Evolutionary conservation across 2,113 vertebrate species (phyloP).

Genomic region (Aepyceros melampus): DNA sequence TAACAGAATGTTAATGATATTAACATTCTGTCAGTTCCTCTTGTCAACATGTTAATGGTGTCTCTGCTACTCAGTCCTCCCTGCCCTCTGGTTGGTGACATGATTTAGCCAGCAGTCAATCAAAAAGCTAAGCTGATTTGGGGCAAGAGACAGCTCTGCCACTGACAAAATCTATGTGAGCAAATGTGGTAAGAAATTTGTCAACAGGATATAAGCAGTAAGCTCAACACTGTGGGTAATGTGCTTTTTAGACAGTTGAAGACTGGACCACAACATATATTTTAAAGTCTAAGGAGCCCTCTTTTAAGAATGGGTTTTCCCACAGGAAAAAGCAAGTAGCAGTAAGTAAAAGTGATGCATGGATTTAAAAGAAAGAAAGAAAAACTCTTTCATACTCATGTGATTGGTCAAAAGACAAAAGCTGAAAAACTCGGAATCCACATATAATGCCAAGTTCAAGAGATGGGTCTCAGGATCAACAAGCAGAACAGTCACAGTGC

Average conservation of each 20-base stretch:
- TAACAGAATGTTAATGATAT: slow-evolving; percentile 74
- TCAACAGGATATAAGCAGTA: background rate
- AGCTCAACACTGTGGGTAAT: slow-evolving; percentile 38
- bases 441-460: background rate
- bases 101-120: slow-evolving; percentile 53
- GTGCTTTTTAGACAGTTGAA: slow-evolving; percentile 3
- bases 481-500: background rate
- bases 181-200: slow-evolving; percentile 28
- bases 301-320: background rate
- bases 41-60: slow-evolving; percentile 58
- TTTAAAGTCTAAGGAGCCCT: slow-evolving; percentile 1
- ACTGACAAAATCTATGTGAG: slow-evolving; percentile 52
- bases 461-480: background rate
- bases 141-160: background rate
- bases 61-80: slow-evolving; percentile 62
- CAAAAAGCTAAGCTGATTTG: slow-evolving; percentile 51
- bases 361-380: background rate
- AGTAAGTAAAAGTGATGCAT: background rate
- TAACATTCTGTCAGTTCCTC: slow-evolving; percentile 59
- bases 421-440: background rate
- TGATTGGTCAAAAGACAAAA: background rate
- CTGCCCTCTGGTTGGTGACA: slow-evolving; percentile 24
- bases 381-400: background rate
- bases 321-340: background rate
- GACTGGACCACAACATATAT: background rate